Conservation (phyloP, 2,797 vertebrate species). For the Prionace glauca region DNA sequence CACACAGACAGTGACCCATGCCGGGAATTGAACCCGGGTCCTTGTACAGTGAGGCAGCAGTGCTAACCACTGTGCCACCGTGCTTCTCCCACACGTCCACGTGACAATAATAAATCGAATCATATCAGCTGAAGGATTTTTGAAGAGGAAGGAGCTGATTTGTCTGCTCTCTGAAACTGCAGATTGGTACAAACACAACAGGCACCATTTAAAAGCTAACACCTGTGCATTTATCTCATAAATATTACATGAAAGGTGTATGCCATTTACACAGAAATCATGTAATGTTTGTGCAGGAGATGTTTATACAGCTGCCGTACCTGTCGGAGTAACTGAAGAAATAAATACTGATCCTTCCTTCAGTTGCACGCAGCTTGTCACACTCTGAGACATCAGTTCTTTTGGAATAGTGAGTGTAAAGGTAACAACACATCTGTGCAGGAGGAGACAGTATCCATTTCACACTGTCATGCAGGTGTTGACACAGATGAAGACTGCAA, state of each 20-base stretch:
- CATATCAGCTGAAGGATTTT: neutral
- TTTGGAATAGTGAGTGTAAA: neutral
- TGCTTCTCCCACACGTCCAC: too few relatives aligned
- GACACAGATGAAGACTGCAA: neutral
- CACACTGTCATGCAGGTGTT: neutral
- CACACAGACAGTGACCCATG: too few relatives aligned
- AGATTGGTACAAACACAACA: neutral
- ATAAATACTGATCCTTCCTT: neutral
- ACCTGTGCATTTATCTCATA: conserved; percentile 18
- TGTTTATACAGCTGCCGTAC: conserved; percentile 31
- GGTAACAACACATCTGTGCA: neutral
- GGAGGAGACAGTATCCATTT: neutral
- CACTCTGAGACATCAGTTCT: neutral
- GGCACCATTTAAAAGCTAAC: neutral
- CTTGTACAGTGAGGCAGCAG: too few relatives aligned
- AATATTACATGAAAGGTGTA: neutral
- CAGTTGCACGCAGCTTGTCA: neutral
- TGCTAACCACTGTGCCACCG: too few relatives aligned
- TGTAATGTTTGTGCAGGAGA: neutral
- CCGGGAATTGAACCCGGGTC: too few relatives aligned
- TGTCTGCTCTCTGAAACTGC: neutral
- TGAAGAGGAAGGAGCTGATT: neutral
- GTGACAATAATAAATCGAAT: too few relatives aligned
- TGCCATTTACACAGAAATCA: neutral
- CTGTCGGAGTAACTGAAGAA: conserved; percentile 30